Evolutionary conservation across 92 coral and sea anemone genomes (phyloP).

Genomic region (Pocillopora grandis): DNA sequence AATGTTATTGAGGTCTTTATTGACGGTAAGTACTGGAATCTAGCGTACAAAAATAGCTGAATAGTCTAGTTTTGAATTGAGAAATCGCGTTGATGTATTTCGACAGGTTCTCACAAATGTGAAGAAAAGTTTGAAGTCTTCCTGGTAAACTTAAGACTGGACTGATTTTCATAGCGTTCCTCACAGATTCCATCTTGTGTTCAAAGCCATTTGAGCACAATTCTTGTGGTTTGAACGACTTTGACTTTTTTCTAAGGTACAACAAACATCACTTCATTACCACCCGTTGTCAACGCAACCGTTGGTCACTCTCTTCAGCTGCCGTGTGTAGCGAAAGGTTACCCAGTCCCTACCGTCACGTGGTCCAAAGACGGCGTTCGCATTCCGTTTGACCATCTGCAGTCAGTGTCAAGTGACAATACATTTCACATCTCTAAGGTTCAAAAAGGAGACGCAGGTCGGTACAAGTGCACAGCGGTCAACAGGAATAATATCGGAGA

Average conservation of each 20-base stretch:
- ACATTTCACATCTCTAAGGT: slow-evolving; percentile 52
- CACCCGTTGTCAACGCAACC: slow-evolving; percentile 52
- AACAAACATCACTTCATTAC: slow-evolving; percentile 66
- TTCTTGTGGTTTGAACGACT: background rate
- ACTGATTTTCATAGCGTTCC: too few relatives aligned
- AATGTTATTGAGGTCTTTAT: slow-evolving; percentile 75
- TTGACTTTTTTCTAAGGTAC: slow-evolving; percentile 54
- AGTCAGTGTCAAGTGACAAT: slow-evolving; percentile 54
- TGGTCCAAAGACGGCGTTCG: slow-evolving; percentile 66
- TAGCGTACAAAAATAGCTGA: background rate
- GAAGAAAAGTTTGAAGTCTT: too few relatives aligned
- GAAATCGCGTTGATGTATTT: too few relatives aligned
- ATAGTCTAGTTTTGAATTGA: background rate
- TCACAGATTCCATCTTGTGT: background rate
- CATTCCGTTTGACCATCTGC: slow-evolving; percentile 66
- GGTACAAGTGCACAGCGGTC: slow-evolving; percentile 67
- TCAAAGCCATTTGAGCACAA: background rate
- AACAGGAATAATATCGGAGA: slow-evolving; percentile 29
- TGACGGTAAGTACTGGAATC: slow-evolving; percentile 55
- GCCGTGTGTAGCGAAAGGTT: slow-evolving; percentile 90
- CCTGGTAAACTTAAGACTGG: too few relatives aligned
- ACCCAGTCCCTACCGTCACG: slow-evolving; percentile 66
- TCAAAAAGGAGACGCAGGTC: slow-evolving; percentile 57
- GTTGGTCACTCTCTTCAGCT: slow-evolving; percentile 74
- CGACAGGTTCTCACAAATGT: too few relatives aligned